These are phyloP conservation scores for Notodonta ziczac DNA, from an alignment of 2,888 invertebrate genomes.

Conservation along the genomic window DNA sequence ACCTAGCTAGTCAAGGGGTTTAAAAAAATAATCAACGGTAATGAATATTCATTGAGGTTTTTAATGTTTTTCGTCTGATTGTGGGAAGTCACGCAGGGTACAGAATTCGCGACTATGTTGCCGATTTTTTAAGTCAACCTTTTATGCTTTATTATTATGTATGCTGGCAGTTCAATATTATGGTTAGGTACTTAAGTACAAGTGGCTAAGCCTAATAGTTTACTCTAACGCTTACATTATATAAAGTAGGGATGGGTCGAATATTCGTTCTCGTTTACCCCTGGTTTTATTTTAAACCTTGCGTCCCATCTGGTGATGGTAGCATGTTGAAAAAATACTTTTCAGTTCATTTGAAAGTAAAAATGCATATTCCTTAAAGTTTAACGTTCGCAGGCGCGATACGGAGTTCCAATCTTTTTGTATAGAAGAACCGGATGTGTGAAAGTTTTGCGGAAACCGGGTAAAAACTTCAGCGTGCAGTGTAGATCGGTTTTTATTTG, in stretches of 20 bases:
- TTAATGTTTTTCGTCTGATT: constrained; percentile 42
- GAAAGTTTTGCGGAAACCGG: constrained; percentile 28
- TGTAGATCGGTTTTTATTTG: neutral
- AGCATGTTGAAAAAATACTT: constrained; percentile 25
- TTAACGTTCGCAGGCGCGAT: neutral
- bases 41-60: constrained; percentile 42
- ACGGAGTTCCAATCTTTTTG: neutral
- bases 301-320: neutral
- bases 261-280: neutral
- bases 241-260: too few relatives aligned
- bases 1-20: constrained; percentile 10
- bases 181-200: too few relatives aligned
- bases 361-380: constrained; percentile 28
- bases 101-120: neutral
- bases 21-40: constrained; percentile 41
- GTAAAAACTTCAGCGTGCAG: constrained; percentile 21
- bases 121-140: neutral
- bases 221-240: too few relatives aligned
- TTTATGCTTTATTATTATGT: constrained; percentile 6
- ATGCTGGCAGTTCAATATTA: too few relatives aligned
- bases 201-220: too few relatives aligned
- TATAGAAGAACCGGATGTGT: constrained; percentile 14
- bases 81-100: constrained; percentile 38
- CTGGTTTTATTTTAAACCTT: neutral
- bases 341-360: constrained; percentile 41